phyloP scores from a whole-genome alignment of 2,888 invertebrate genomes.

The Oxytorus armatus region DNA sequence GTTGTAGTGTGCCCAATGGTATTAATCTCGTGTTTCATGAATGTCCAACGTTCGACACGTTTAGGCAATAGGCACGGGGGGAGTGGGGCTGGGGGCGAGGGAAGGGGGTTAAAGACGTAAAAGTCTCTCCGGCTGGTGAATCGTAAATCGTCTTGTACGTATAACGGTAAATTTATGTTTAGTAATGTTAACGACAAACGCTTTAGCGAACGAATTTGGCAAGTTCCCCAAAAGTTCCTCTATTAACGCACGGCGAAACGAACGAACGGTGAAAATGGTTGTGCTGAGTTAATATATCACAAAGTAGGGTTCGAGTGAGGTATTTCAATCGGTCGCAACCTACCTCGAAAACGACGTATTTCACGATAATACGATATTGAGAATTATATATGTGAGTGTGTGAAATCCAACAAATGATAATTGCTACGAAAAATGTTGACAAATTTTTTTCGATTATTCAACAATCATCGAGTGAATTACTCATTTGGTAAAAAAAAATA shows the following conservation, averaged over 20 bases:
- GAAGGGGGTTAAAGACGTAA: not conserved
- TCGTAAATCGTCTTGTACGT: not conserved
- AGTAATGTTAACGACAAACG: conserved; percentile 39
- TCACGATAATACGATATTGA: conserved; percentile 1
- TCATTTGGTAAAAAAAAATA: no score
- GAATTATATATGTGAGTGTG: conserved; percentile 1
- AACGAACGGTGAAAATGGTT: conserved; percentile 10
- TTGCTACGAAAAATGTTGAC: conserved; percentile 10
- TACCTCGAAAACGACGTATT: not conserved
- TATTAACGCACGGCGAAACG: conserved; percentile 7
- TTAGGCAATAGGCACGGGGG: not conserved
- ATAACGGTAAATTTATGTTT: conserved; percentile 14
- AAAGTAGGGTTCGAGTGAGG: conserved; percentile 20
- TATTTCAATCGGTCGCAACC: not conserved
- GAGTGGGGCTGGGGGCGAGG: no score
- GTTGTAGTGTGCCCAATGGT: not conserved
- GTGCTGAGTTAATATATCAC: conserved; percentile 35
- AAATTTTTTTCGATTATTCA: no score
- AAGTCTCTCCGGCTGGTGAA: not conserved
- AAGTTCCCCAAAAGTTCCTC: conserved; percentile 39
- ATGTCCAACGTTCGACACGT: no score
- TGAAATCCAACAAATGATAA: conserved; percentile 1
- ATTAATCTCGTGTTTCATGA: not conserved
- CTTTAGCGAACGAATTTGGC: conserved; percentile 43
- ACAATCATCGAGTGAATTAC: no score